phyloP scores from a whole-genome alignment of 2,888 invertebrate species.

The Toxonevra muliebris region DNA sequence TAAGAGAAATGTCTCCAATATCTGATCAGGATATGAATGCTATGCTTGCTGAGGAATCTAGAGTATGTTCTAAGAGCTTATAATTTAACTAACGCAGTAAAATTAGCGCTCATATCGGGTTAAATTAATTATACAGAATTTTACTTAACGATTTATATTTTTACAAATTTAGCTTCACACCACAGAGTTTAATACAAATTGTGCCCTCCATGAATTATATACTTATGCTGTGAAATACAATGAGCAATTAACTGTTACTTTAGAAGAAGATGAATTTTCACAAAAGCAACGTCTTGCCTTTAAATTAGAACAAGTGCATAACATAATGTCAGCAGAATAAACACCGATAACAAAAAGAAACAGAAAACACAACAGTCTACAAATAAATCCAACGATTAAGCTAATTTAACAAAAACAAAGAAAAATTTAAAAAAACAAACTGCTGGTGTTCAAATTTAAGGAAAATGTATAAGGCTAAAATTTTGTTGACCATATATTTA shows the following conservation, averaged over 20 bases:
- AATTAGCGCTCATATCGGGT: too few relatives aligned
- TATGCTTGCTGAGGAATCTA: constrained; percentile 97
- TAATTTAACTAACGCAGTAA: too few relatives aligned
- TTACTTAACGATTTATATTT: background rate
- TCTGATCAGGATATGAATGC: constrained; percentile 99
- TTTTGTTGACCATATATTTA: background rate
- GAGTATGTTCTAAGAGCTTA: constrained; percentile 67
- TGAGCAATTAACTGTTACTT: constrained; percentile 93
- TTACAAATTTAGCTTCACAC: constrained; percentile 78
- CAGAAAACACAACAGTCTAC: background rate
- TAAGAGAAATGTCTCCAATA: constrained; percentile 96
- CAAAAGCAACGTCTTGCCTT: constrained; percentile 95
- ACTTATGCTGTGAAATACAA: constrained; percentile 97
- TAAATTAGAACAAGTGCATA: constrained; percentile 96
- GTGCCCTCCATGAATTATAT: constrained; percentile 95
- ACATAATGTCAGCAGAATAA: constrained; percentile 87
- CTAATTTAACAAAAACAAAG: background rate
- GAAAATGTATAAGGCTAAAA: background rate
- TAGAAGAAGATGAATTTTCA: constrained; percentile 98
- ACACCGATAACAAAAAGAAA: constrained; percentile 5
- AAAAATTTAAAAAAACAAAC: background rate
- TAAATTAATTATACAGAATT: too few relatives aligned
- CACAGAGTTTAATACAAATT: constrained; percentile 97
- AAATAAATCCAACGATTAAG: background rate
- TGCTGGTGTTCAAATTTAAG: background rate